Conservation (phyloP, 2,888 invertebrate genomes). For the Acanthopleura granulata region DNA sequence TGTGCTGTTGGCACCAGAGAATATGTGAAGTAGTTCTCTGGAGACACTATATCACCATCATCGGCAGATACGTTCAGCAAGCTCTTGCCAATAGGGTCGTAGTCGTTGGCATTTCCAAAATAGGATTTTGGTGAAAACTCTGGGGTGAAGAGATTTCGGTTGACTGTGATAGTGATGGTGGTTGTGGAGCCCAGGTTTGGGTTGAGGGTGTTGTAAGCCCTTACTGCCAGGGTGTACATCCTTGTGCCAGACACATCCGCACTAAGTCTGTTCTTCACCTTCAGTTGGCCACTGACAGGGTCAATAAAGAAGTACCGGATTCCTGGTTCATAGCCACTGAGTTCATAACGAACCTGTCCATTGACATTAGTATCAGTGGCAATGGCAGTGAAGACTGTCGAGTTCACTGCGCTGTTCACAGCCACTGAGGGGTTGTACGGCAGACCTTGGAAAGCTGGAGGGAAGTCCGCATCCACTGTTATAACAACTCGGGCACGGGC, state of each 20-base stretch:
- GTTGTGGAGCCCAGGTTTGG: constrained; percentile 39
- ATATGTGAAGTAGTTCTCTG: constrained; percentile 13
- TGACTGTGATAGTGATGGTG: constrained; percentile 49
- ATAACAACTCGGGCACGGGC: constrained; percentile 32
- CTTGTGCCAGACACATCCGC: background rate
- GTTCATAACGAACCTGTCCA: constrained; percentile 38
- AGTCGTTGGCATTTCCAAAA: constrained; percentile 26
- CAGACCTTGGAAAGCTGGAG: constrained; percentile 44
- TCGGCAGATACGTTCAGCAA: constrained; percentile 29
- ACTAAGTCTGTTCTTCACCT: constrained; percentile 42
- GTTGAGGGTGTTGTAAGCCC: constrained; percentile 44
- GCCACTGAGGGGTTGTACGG: constrained; percentile 44
- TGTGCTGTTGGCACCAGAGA: constrained; percentile 73
- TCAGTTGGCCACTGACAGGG: constrained; percentile 42
- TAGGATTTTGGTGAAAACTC: constrained; percentile 28
- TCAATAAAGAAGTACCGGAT: constrained; percentile 51
- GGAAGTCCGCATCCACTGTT: constrained; percentile 39
- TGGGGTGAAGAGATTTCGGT: constrained; percentile 51
- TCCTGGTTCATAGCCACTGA: constrained; percentile 43
- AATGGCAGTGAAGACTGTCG: constrained; percentile 42
- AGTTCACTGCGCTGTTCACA: constrained; percentile 40
- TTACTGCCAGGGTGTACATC: background rate
- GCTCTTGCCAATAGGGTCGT: constrained; percentile 20
- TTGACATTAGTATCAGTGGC: constrained; percentile 41
- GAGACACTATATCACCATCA: constrained; percentile 33